Conservation (phyloP, 2,113 vertebrate genomes). For the Phyllostomus discolor region DNA sequence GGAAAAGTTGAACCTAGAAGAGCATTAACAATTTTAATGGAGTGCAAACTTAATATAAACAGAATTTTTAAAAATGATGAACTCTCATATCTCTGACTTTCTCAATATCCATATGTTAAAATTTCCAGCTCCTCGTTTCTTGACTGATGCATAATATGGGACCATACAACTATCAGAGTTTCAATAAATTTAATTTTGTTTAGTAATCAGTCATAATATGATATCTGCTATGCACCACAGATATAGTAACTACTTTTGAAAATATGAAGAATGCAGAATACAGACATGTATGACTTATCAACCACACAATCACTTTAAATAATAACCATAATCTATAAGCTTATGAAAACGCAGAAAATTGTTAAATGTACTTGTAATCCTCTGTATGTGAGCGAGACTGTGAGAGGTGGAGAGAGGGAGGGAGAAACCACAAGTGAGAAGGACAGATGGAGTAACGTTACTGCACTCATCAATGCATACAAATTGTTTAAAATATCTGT, state of each 20-base stretch:
- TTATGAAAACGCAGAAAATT: background rate
- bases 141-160: background rate
- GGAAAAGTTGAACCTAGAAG: background rate
- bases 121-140: background rate
- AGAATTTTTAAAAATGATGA: background rate
- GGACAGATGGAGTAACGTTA: background rate
- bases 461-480: background rate
- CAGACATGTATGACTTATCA: background rate
- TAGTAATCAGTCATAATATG: background rate
- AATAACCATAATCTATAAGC: background rate
- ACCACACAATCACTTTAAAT: background rate
- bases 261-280: background rate
- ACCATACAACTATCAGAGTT: background rate
- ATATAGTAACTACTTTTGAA: background rate
- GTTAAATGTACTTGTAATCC: background rate
- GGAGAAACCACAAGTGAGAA: background rate
- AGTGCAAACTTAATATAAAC: background rate
- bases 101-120: background rate
- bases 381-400: background rate
- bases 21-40: background rate
- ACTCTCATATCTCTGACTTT: background rate
- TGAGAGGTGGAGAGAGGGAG: background rate
- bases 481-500: constrained; percentile 18
- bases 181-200: constrained; percentile 15
- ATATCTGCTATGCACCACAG: background rate